Evolutionary conservation across 2,113 vertebrate species (phyloP).

Genomic region (Lonchura striata): DNA sequence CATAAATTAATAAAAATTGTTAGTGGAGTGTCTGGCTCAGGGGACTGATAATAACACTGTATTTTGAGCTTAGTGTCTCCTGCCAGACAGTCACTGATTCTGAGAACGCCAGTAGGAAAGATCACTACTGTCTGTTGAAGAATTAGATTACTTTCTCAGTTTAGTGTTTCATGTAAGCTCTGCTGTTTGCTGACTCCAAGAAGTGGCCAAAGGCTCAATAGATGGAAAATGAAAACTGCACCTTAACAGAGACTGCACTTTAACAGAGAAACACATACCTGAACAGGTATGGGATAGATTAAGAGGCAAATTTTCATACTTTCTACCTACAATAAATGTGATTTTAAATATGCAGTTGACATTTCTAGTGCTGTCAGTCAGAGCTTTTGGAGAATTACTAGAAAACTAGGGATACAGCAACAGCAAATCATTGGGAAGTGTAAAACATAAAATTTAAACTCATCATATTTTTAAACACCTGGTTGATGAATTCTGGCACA

Average conservation of each 20-base stretch:
- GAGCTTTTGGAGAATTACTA: neutral
- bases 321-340: neutral
- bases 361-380: neutral
- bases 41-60: neutral
- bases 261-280: neutral
- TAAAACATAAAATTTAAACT: neutral
- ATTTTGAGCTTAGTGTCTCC: neutral
- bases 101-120: neutral
- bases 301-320: neutral
- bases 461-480: neutral
- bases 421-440: neutral
- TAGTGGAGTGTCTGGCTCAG: neutral
- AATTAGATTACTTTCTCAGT: neutral
- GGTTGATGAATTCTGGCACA: neutral
- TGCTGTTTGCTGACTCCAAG: neutral
- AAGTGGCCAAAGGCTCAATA: neutral
- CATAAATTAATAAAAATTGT: slow-evolving; percentile 20
- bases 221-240: neutral
- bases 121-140: neutral
- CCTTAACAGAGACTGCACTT: neutral
- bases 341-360: neutral
- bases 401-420: neutral
- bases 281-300: neutral
- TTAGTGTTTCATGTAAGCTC: neutral
- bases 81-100: neutral